Percentiles rank a stretch among this genome's conserved stretches.
Evolutionary conservation across 1,140 invertebrate species (phyloP).

Genomic region (Brachionus calyciflorus): DNA sequence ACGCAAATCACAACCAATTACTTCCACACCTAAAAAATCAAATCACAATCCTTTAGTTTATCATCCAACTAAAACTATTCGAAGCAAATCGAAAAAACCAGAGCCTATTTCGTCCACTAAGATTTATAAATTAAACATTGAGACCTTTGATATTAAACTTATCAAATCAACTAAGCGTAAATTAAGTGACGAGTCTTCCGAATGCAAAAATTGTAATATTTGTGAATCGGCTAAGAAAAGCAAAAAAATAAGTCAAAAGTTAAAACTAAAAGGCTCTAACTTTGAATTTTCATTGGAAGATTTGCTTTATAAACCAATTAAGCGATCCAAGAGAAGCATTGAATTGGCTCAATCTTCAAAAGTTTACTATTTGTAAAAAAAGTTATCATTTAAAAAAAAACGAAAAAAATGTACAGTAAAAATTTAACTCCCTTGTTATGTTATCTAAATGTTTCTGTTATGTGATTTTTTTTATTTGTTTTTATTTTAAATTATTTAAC

Average conservation of each 20-base stretch:
- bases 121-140: slow-evolving; percentile 22
- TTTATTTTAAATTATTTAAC: too few species aligned
- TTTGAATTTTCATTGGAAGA: slow-evolving; percentile 23
- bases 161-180: slow-evolving; percentile 16
- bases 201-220: slow-evolving; percentile 2
- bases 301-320: neutral
- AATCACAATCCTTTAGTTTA: slow-evolving; percentile 38
- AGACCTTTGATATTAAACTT: slow-evolving; percentile 16
- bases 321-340: neutral
- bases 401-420: too few species aligned
- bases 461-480: too few species aligned
- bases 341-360: slow-evolving; percentile 5
- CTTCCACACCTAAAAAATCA: slow-evolving; percentile 38
- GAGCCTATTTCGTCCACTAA: neutral
- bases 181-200: neutral
- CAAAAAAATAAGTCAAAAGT: neutral
- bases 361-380: slow-evolving; percentile 8
- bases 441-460: too few species aligned
- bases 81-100: slow-evolving; percentile 36
- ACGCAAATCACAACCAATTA: slow-evolving; percentile 11
- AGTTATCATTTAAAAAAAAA: too few species aligned
- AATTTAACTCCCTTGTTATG: too few species aligned
- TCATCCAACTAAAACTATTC: slow-evolving; percentile 37
- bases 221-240: neutral
- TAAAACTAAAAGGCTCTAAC: slow-evolving; percentile 17